Base-by-base conservation (phyloP, 2,888 invertebrate species). In the Orthosia cruda region DNA sequence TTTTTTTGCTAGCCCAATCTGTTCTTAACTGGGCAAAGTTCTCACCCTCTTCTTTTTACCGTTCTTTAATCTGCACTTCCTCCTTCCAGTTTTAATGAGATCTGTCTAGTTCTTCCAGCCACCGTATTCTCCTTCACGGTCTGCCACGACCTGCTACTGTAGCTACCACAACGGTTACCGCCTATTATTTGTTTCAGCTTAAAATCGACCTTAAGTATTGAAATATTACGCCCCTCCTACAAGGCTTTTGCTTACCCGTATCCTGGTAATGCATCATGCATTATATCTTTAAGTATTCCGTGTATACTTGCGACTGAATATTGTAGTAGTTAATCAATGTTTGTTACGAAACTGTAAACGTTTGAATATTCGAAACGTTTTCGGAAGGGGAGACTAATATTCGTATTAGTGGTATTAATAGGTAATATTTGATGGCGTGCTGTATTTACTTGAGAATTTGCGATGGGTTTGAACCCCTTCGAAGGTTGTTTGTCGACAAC, bases 281-380 rank as follows among this genome's bases (percentile, higher is more conserved):
- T 58, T 58, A 54, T n/a, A 66, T 59, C 57, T 12, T 66, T 63
- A 52, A 58, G 50, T 68, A 70, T 67, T 74, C 69, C 40, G 32
- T 73, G 54, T 69, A 69, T 61, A 61, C 50, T 70, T 62, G 16
- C 20, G n/a, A 49, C 58, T 80, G 80, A 80, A 77, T 84, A 79
- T 58, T 23, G 16, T 55, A 71, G 69, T 74, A 71, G 58, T 49
- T 76, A 76, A 76, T 84, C 74, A 77, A 77, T 69, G 71, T 61
- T 77, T 83, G 55, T 71, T 76, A 70, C 52, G 69, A 58, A 78
- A 64, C 58, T 65, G 58, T 67, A 65, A 63, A 62, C 54, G 55
- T 76, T 76, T 71, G 32, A 62, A 20, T 58, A 67, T 67, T 55
- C 32, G 54, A 65, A 66, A 66, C 55, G 58, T 66, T 77, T 77